Conservation (phyloP, 2,797 vertebrate genomes). For the Pangasius djambal region DNA sequence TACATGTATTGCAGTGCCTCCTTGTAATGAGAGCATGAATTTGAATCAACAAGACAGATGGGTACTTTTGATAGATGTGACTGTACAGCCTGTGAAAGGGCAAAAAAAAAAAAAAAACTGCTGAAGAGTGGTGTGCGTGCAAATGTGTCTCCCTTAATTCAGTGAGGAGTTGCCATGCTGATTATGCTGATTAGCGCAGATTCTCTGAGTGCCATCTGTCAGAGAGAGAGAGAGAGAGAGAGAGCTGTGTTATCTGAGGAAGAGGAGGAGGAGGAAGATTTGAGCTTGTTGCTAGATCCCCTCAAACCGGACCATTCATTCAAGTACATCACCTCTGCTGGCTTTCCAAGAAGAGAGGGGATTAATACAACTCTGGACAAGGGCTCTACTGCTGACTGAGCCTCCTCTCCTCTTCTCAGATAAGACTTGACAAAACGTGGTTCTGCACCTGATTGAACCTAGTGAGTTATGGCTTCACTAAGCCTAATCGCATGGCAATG, state of each 20-base stretch:
- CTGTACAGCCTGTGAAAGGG: slow-evolving; percentile 53
- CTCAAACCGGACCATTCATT: slow-evolving; percentile 45
- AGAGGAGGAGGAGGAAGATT: slow-evolving; percentile 18
- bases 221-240: not conserved
- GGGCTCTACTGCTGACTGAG: slow-evolving; percentile 55
- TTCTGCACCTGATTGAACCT: slow-evolving; percentile 35
- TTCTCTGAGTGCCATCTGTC: slow-evolving; percentile 53
- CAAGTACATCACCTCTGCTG: slow-evolving; percentile 66
- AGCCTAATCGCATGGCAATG: slow-evolving; percentile 35
- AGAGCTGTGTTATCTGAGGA: slow-evolving; percentile 9
- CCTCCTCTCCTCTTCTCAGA: slow-evolving; percentile 23
- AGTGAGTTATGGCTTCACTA: slow-evolving; percentile 15
- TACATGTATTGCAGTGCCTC: not conserved
- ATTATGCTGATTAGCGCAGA: slow-evolving; percentile 66
- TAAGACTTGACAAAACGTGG: slow-evolving; percentile 10
- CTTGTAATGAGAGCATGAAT: slow-evolving; percentile 58
- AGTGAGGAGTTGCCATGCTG: slow-evolving; percentile 51
- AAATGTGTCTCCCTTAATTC: slow-evolving; percentile 58
- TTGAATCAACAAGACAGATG: slow-evolving; percentile 58
- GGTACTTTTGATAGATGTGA: slow-evolving; percentile 51
- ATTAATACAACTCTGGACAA: slow-evolving; percentile 68
- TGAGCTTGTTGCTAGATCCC: slow-evolving; percentile 13
- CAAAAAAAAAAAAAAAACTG: slow-evolving; percentile 51
- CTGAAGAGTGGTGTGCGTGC: slow-evolving; percentile 53
- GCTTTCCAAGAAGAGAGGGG: slow-evolving; percentile 59